These are phyloP conservation scores for Sinodicranocentrus sp. DNA, from an alignment of 2,888 invertebrate species.

Conservation along the genomic window DNA sequence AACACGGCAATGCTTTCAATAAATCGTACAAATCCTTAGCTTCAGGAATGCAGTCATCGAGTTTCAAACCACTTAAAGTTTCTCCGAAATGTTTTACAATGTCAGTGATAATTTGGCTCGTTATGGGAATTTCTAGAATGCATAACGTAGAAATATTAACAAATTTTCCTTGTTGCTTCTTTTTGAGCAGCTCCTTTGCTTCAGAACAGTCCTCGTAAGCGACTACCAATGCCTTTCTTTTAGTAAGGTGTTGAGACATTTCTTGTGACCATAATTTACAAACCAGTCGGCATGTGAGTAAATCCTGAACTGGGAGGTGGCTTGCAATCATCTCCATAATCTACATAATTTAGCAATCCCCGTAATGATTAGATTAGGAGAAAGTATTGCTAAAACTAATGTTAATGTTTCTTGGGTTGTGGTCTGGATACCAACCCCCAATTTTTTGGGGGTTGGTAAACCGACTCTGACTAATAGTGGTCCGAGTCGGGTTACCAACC, in stretches of 20 bases:
- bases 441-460: no score
- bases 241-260: slow-evolving; percentile 49
- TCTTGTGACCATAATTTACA: slow-evolving; percentile 60
- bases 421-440: no score
- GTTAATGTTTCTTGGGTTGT: no score
- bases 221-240: slow-evolving; percentile 48
- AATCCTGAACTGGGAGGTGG: slow-evolving; percentile 57
- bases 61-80: slow-evolving; percentile 55
- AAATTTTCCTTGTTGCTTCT: slow-evolving; percentile 46
- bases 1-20: background rate
- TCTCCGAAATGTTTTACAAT: slow-evolving; percentile 53
- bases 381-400: no score
- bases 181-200: slow-evolving; percentile 24
- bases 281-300: slow-evolving; percentile 55
- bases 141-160: slow-evolving; percentile 56
- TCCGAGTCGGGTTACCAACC: no score
- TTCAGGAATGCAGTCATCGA: slow-evolving; percentile 61
- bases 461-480: no score
- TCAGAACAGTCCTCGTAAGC: slow-evolving; percentile 43
- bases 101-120: slow-evolving; percentile 26
- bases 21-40: slow-evolving; percentile 7
- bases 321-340: slow-evolving; percentile 65
- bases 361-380: no score
- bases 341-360: no score
- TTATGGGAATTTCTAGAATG: slow-evolving; percentile 45